These are phyloP conservation scores for Selenia dentaria DNA, from an alignment of 2,888 invertebrate species.

Conservation along the genomic window DNA sequence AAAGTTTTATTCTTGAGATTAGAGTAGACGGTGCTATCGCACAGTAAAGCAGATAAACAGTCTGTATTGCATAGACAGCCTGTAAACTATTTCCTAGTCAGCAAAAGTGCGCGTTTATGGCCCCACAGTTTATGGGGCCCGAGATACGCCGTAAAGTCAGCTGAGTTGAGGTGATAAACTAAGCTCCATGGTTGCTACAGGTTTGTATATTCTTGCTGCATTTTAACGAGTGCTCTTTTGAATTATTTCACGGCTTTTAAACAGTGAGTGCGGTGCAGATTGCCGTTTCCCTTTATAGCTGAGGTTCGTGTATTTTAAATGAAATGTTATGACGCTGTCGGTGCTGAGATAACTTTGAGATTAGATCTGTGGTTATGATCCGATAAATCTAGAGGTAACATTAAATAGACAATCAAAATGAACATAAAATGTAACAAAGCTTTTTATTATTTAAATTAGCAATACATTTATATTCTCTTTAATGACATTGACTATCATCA, in stretches of 20 bases:
- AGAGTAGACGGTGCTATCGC: constrained; percentile 61
- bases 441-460: no score
- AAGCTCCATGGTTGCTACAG: constrained; percentile 20
- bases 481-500: no score
- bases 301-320: constrained; percentile 34
- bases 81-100: constrained; percentile 82
- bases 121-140: constrained; percentile 34
- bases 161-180: constrained; percentile 52
- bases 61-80: constrained; percentile 63
- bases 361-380: constrained; percentile 1
- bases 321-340: constrained; percentile 6
- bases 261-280: constrained; percentile 58
- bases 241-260: constrained; percentile 78
- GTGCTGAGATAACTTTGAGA: constrained; percentile 2
- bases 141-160: constrained; percentile 53
- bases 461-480: no score
- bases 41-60: constrained; percentile 74
- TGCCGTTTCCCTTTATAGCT: constrained; percentile 58
- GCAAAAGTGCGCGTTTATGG: constrained; percentile 75
- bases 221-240: constrained; percentile 75
- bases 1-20: constrained; percentile 80
- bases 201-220: constrained; percentile 67
- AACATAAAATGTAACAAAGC: no score
- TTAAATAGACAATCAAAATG: no score
- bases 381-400: no score